Evolutionary conservation across 2,797 vertebrate species (phyloP), one percentile per base, ranked within the genome.

Genomic region (Enoplosus armatus): DNA sequence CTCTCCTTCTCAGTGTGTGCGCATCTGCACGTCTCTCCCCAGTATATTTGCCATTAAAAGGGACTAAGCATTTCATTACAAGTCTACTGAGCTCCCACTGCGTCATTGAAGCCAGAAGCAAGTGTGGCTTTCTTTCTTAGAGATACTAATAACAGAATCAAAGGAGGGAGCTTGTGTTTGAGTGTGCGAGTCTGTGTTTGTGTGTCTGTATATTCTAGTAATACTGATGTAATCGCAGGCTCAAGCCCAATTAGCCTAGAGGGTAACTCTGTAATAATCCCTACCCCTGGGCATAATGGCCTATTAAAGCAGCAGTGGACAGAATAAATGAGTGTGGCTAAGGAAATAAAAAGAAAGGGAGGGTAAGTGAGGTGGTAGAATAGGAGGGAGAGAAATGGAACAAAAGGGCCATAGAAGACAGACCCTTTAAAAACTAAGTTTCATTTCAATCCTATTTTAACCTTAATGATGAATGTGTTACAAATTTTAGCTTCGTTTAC

Each of bases 231-330:
- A 86, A 92, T 92, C 84, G 63, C 82, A 89, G 87, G 89, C 92
- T 92, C 88, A 89, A 88, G 86, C 87, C 80, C 91, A 93, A 95
- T 94, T 95, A 95, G 94, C 93, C 93, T 87, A 67, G 77, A 92
- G 94, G 94, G 90, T 94, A 92, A 94, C 82, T 87, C 87, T 79
- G 87, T 93, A 91, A 93, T 93, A 94, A 92, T 91, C 91, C 90
- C 84, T 86, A 93, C 87, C 92, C 88, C 86, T 90, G 91, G 88
- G 92, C 83, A 89, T 94, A 92, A 91, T 94, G 90, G 92, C 85
- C 87, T 93, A 90, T 91, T 94, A 92, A 84, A 92, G 88, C 83
- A 87, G 83, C 87, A 89, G 89, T 88, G 92, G 88, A 85, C 84
- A 89, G 88, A 91, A 92, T 92, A 92, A 89, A 90, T 89, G 75